phyloP scores from a whole-genome alignment of 2,888 invertebrate genomes.

The Schizaphis graminum region DNA sequence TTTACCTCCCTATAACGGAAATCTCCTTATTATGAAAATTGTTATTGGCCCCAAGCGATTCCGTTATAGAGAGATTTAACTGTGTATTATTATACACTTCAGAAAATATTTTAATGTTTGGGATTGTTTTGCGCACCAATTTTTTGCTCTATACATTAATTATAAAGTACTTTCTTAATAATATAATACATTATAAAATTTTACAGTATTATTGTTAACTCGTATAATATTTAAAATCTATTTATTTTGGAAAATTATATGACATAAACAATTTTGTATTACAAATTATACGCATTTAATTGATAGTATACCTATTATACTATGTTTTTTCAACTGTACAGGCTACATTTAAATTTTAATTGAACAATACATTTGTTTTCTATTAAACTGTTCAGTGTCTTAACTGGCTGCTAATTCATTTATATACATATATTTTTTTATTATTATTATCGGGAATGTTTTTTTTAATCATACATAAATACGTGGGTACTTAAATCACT shows the following conservation, averaged over 20 bases:
- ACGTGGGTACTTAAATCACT: not conserved
- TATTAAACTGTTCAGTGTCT: not conserved
- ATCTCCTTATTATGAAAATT: too few species aligned
- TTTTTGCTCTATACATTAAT: not conserved
- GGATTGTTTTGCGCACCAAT: not conserved
- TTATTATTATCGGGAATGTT: not conserved
- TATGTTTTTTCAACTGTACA: not conserved
- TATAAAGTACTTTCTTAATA: not conserved
- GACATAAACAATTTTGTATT: not conserved
- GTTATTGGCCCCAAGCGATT: too few species aligned
- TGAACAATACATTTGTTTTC: not conserved
- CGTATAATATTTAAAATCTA: not conserved
- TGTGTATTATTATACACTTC: too few species aligned
- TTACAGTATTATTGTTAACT: not conserved
- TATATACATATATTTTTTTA: too few species aligned
- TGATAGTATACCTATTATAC: not conserved
- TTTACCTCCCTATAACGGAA: too few species aligned
- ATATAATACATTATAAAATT: not conserved
- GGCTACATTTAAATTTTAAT: not conserved
- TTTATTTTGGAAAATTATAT: not conserved
- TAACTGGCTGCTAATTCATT: not conserved
- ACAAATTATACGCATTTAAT: not conserved
- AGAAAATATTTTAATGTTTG: not conserved
- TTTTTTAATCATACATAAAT: not conserved
- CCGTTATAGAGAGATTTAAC: too few species aligned